Evolutionary conservation across 2,888 invertebrate genomes (phyloP).

Genomic region (Sarcophaga variegata): DNA sequence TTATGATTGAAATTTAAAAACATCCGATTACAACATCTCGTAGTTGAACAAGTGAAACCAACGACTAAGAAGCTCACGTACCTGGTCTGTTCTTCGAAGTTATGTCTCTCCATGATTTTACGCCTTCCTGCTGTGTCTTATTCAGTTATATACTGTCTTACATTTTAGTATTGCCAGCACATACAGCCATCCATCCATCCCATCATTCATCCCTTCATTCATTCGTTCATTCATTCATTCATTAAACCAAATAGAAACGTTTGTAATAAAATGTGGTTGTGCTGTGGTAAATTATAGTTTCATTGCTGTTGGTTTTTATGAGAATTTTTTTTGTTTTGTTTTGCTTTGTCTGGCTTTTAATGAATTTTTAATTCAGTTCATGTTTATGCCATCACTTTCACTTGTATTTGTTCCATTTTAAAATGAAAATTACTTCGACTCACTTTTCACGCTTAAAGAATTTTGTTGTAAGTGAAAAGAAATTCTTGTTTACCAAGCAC

Average conservation of each 20-base stretch:
- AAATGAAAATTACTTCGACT: not conserved
- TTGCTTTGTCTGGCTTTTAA: not conserved
- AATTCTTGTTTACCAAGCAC: no score
- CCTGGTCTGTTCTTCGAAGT: not conserved
- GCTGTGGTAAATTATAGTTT: conserved; percentile 55
- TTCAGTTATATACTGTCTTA: not conserved
- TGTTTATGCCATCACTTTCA: conserved; percentile 11
- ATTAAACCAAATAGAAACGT: conserved; percentile 25
- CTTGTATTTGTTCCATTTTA: not conserved
- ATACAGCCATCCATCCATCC: no score
- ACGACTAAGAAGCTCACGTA: conserved; percentile 1
- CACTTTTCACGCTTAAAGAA: not conserved
- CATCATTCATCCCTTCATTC: no score
- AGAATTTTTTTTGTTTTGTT: not conserved
- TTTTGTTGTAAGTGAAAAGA: no score
- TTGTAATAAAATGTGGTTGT: conserved; percentile 40
- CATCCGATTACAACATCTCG: not conserved
- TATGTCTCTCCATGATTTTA: conserved; percentile 1
- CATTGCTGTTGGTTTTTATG: conserved; percentile 12
- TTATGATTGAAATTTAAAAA: conserved; percentile 25
- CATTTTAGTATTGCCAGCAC: conserved; percentile 2
- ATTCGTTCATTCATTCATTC: not conserved
- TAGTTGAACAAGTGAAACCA: not conserved
- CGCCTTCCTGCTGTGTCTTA: not conserved
- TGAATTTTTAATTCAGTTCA: conserved; percentile 42